Evolutionary conservation across 1,140 invertebrate species (phyloP), one percentile per base, ranked within the genome.

Genomic region (Drosophila kanapiae): DNA sequence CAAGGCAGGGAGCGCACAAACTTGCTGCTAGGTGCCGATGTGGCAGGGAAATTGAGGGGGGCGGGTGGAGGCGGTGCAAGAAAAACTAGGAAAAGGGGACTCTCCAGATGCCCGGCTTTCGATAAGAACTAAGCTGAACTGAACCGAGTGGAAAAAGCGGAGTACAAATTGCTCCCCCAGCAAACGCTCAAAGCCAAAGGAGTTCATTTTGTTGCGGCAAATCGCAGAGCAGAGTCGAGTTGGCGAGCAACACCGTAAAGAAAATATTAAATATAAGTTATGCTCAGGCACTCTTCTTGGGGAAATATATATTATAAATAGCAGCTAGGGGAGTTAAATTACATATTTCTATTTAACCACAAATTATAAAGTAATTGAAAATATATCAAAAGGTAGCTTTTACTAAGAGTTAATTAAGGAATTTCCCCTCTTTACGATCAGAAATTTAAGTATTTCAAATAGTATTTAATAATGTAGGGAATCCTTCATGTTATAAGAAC

Each of bases 161-260:
- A 75, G 56, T 62, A 75, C 80, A 84, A 83, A 84, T 77, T 81
- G 82, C 75, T 80, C 72, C 62, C 74, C 77, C 61, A 59, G 78
- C 60, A 61, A 59, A n/a, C 62, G 69, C 59, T 45, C 80, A 59
- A 71, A 69, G 74, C 53, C 37, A 57, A 49, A 35, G 40, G 43
- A 65, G 63, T 80, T 58, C 47, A 75, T 84, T 84, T 64, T 35
- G 61, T 53, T 49, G 51, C 47, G 56, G 38, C 58, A 71, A 76
- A 63, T 76, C 53, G 62, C 29, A 14, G 16, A 18, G 11, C 31
- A 8, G 37, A 9, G 9, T 9, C n/a, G n/a, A n/a, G n/a, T n/a
- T 14, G 35, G 61, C n/a, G 18, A 33, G 37, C 40, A 8, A 29
- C 40, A 43, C 62, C 59, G 56, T 43, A 43, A 43, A 56, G 18